These are phyloP conservation scores for Callyntrura sp. DNA, from an alignment of 2,888 invertebrate species.

Conservation along the genomic window DNA sequence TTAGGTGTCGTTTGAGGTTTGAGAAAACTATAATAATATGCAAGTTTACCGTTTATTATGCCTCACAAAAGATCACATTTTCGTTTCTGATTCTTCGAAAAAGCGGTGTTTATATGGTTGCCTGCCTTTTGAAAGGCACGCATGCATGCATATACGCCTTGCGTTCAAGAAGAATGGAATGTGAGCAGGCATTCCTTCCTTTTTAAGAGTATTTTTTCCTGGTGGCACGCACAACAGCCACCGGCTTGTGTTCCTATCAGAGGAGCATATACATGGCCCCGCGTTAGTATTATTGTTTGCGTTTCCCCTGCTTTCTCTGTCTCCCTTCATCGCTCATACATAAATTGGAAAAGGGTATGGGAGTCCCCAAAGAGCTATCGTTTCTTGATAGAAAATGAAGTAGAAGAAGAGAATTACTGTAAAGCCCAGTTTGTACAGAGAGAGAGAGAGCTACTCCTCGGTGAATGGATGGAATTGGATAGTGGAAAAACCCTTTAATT, in stretches of 20 bases:
- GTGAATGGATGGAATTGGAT: not conserved
- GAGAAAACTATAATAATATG: conserved; percentile 2
- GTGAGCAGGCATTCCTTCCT: not conserved
- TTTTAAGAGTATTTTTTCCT: not conserved
- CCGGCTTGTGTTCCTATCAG: not conserved
- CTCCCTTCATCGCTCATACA: conserved; percentile 80
- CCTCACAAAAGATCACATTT: conserved; percentile 30
- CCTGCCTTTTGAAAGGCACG: not conserved
- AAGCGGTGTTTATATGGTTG: not conserved
- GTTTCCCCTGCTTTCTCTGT: conserved; percentile 15
- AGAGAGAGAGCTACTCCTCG: not conserved
- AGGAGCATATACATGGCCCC: too few species aligned
- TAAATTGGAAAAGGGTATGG: conserved; percentile 81
- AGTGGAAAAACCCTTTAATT: conserved; percentile 81
- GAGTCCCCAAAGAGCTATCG: conserved; percentile 83
- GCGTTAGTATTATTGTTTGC: too few species aligned
- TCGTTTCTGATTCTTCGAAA: conserved; percentile 5
- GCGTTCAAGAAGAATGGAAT: not conserved
- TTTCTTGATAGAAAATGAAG: conserved; percentile 83
- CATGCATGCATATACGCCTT: not conserved
- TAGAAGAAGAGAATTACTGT: not conserved
- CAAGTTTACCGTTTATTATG: conserved; percentile 30
- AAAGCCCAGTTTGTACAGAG: too few species aligned
- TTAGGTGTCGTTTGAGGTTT: conserved; percentile 2
- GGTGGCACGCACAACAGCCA: conserved; percentile 13